phyloP scores from a whole-genome alignment of 2,888 invertebrate species.

The Pheosia gnoma region DNA sequence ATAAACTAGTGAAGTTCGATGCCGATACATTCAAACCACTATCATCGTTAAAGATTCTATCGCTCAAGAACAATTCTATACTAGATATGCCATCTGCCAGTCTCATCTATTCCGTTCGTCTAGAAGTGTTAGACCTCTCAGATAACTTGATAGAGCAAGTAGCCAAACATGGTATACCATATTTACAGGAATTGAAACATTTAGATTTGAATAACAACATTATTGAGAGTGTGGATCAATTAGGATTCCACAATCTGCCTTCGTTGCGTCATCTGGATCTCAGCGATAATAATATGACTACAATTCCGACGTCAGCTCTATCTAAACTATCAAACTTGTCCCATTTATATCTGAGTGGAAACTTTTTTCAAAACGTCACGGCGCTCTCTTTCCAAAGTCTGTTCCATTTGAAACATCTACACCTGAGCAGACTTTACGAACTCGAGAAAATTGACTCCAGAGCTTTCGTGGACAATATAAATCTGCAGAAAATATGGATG shows the following conservation, averaged over 20 bases:
- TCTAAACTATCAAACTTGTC: conserved; percentile 90
- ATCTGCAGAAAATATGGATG: conserved; percentile 90
- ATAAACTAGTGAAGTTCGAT: conserved; percentile 89
- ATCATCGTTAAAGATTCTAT: conserved; percentile 87
- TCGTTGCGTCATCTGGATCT: conserved; percentile 89
- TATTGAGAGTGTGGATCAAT: conserved; percentile 87
- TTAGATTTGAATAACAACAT: conserved; percentile 91
- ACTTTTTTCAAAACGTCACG: conserved; percentile 89
- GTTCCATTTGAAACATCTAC: conserved; percentile 90
- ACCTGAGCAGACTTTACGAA: conserved; percentile 87
- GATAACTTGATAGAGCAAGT: conserved; percentile 91
- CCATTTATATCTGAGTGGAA: conserved; percentile 90
- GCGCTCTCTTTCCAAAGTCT: conserved; percentile 93
- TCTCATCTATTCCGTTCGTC: conserved; percentile 85
- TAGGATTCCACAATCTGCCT: conserved; percentile 89
- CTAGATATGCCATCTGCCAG: conserved; percentile 90
- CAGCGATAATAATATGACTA: conserved; percentile 92
- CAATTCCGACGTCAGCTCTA: conserved; percentile 90
- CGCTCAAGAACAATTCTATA: conserved; percentile 91
- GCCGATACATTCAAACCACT: conserved; percentile 88
- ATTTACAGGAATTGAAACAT: conserved; percentile 87
- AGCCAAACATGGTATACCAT: conserved; percentile 88
- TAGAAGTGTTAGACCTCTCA: conserved; percentile 90
- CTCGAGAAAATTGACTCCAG: conserved; percentile 89
- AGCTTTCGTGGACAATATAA: conserved; percentile 93